Conservation (phyloP, 2,888 invertebrate species). For the Synergus laeviventris region DNA sequence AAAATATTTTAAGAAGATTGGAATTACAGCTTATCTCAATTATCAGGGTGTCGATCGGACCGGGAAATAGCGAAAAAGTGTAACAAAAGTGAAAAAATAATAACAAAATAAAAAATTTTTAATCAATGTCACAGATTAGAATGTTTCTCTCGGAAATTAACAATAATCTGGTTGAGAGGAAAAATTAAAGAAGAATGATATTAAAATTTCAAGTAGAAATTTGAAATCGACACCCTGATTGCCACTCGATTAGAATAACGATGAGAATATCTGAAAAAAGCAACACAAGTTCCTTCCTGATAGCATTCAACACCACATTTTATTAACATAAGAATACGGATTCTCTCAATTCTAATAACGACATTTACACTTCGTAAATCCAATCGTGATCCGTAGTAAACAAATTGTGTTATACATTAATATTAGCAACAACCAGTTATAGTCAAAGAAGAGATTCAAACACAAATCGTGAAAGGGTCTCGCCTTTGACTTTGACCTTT, state of each 20-base stretch:
- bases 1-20: constrained; percentile 67
- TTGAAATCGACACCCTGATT: neutral
- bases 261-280: neutral
- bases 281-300: constrained; percentile 23
- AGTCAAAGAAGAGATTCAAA: neutral
- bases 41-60: neutral
- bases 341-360: constrained; percentile 23
- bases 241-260: neutral
- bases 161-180: neutral
- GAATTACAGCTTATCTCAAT: constrained; percentile 42
- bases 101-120: neutral
- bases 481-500: neutral
- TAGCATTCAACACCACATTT: constrained; percentile 34
- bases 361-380: constrained; percentile 42
- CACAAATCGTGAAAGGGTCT: neutral
- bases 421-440: neutral
- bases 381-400: neutral
- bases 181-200: neutral
- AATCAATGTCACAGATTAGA: neutral
- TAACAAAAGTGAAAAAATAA: neutral
- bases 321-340: constrained; percentile 44
- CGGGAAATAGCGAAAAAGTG: neutral
- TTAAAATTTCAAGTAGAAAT: neutral
- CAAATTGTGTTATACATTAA: constrained; percentile 14
- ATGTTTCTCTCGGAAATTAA: neutral